Base-by-base conservation (phyloP, 2,797 vertebrate species). In the Sebastes kiyomatsui region DNA sequence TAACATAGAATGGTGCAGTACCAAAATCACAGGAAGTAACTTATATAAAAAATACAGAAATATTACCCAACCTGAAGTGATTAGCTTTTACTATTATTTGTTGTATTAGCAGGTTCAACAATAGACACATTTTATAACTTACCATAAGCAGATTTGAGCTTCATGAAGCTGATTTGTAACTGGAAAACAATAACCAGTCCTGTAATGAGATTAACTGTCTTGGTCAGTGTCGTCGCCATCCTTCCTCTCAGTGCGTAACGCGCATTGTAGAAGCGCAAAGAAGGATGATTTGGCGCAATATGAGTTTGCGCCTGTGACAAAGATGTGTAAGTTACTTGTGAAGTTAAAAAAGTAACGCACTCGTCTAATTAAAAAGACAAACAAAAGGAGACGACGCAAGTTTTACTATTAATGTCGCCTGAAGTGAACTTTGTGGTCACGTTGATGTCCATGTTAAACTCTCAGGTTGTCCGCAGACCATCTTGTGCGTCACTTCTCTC, bases 151-250 rank as follows among this genome's bases (percentile, higher is more conserved):
- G 75, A 28, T 56, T 75, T 81, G 2, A 87, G 62, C 32, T 84
- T 87, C 72, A 79, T 81, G 70, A 82, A 72, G 38, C 67, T 83
- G 3, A 87, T 79, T 3, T 91, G 91, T 76, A 91, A 52, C 46
- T 93, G 92, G 38, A 92, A 83, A 46, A 91, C 65, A 18, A 93
- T 30, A 4, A 92, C 49, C 66, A 93, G 80, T 60, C 88, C 91
- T 3, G 90, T 79, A 6, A 94, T 32, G 30, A 95, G 33, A 23
- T 84, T 54, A 18, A 83, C 20, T 1, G 77, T 84, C 55, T 56
- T 84, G 1, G 11, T 71, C 65, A 70, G 60, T 7, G 67, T 88
- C 70, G 38, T 80, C 60, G 58, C 18, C 85, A 90, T 91, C 76
- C 52, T 82, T 65, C 58, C 72, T 49, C 74, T 66, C 54, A 18